Conservation (phyloP, 2,888 invertebrate species). For the Cosmia pyralina region DNA sequence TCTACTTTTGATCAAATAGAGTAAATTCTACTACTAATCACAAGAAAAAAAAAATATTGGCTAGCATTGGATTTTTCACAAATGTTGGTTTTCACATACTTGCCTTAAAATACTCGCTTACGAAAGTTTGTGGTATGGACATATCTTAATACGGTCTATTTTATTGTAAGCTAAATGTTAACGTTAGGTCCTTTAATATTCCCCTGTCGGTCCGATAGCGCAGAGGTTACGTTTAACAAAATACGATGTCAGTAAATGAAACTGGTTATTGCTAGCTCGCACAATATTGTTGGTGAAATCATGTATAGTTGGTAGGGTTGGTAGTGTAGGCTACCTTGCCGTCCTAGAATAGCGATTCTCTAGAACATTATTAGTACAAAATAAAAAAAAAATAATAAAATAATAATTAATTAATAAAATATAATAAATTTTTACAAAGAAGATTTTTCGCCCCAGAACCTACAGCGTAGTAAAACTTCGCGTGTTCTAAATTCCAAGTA, state of each 20-base stretch:
- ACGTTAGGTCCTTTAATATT: conserved; percentile 26
- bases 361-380: no score
- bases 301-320: no score
- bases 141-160: conserved; percentile 6
- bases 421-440: no score
- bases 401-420: no score
- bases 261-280: conserved; percentile 18
- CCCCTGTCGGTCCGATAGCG: conserved; percentile 8
- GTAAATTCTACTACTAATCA: not conserved
- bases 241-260: conserved; percentile 34
- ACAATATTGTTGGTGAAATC: conserved; percentile 10
- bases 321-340: no score
- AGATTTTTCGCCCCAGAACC: no score
- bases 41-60: not conserved
- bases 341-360: not conserved
- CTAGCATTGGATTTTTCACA: not conserved
- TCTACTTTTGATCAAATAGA: not conserved
- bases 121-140: not conserved
- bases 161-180: conserved; percentile 39
- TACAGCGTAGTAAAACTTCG: no score
- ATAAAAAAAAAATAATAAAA: no score
- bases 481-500: no score
- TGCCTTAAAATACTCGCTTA: not conserved
- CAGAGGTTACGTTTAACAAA: conserved; percentile 25
- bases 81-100: not conserved